A percentile compares a stretch with the other conserved stretches of the same genome.
Evolutionary conservation across 2,113 vertebrate species (phyloP).

Genomic region (Rynchops niger): DNA sequence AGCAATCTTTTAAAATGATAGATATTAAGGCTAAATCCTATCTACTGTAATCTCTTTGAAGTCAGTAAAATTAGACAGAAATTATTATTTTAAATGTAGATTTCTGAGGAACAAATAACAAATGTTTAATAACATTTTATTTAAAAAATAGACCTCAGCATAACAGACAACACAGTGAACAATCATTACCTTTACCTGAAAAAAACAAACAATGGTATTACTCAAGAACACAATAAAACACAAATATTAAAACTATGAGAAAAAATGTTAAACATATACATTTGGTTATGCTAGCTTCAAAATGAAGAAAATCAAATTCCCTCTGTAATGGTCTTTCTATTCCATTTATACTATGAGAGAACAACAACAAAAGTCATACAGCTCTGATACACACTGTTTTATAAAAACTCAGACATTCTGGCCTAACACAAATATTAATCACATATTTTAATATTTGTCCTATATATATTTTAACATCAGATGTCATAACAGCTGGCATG

Average conservation of each 20-base stretch:
- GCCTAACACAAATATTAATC: not conserved
- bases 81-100: not conserved
- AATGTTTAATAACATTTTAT: not conserved
- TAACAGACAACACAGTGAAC: not conserved
- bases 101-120: not conserved
- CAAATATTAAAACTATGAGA: not conserved
- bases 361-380: not conserved
- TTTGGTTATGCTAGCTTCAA: not conserved
- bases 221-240: not conserved
- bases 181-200: not conserved
- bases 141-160: not conserved
- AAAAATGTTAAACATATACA: not conserved
- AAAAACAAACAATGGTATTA: not conserved
- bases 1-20: not conserved
- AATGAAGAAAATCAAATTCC: not conserved
- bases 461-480: not conserved
- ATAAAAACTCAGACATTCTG: not conserved
- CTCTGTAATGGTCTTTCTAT: not conserved
- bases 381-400: not conserved
- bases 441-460: not conserved
- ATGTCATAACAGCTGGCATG: not conserved
- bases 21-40: not conserved
- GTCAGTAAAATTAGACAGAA: not conserved
- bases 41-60: not conserved
- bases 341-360: not conserved